Evolutionary conservation across 2,888 invertebrate genomes (phyloP).

Genomic region (Drosophila putrida): DNA sequence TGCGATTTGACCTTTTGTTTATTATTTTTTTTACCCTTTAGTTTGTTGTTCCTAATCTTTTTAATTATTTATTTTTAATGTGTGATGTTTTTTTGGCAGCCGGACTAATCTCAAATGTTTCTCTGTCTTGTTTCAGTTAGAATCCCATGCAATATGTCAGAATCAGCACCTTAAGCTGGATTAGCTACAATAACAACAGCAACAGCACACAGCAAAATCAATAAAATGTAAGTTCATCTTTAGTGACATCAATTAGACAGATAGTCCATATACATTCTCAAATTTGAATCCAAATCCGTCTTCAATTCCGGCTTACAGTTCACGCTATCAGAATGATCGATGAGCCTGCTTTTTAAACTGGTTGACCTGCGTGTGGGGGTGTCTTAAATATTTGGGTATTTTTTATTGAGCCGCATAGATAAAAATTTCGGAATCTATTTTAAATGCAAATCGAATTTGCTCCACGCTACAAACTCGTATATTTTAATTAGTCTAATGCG

Average conservation of each 20-base stretch:
- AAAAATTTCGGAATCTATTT: slow-evolving; percentile 61
- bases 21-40: slow-evolving; percentile 48
- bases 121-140: slow-evolving; percentile 55
- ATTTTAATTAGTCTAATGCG: slow-evolving; percentile 78
- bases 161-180: slow-evolving; percentile 60
- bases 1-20: slow-evolving; percentile 60
- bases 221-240: slow-evolving; percentile 67
- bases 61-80: slow-evolving; percentile 60
- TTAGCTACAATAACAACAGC: slow-evolving; percentile 31
- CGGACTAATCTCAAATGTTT: slow-evolving; percentile 34
- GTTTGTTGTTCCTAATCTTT: slow-evolving; percentile 58
- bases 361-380: slow-evolving; percentile 66
- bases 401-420: slow-evolving; percentile 27
- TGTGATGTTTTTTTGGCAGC: slow-evolving; percentile 17
- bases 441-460: slow-evolving; percentile 72
- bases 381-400: slow-evolving; percentile 36
- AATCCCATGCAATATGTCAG: slow-evolving; percentile 61
- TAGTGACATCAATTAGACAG: slow-evolving; percentile 52
- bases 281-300: slow-evolving; percentile 11
- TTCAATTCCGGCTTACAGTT: slow-evolving; percentile 47
- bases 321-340: slow-evolving; percentile 71
- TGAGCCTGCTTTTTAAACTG: slow-evolving; percentile 68
- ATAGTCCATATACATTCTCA: neutral
- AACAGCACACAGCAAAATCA: neutral
- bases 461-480: slow-evolving; percentile 56